These are phyloP conservation scores for Melipona beecheii DNA, from an alignment of 2,888 invertebrate genomes.

Conservation along the genomic window DNA sequence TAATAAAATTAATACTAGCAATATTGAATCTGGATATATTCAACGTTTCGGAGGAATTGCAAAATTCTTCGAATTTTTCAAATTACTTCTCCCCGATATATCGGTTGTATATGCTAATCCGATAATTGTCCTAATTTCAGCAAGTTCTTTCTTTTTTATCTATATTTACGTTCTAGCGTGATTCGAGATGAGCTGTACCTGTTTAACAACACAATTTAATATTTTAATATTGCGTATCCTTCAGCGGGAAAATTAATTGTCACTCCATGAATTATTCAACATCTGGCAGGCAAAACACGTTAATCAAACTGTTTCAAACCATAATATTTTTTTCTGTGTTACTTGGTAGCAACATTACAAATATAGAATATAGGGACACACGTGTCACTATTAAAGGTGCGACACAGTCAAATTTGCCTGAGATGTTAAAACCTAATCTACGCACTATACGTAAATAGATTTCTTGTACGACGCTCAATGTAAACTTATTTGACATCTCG, in stretches of 20 bases:
- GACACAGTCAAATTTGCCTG: not conserved
- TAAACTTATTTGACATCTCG: not conserved
- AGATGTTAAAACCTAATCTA: not conserved
- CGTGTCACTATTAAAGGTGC: not conserved
- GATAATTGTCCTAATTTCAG: not conserved
- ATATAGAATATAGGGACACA: not conserved
- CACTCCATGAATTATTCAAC: conserved; percentile 37
- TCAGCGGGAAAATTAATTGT: conserved; percentile 31
- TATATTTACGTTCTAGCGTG: conserved; percentile 8
- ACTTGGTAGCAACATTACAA: not conserved
- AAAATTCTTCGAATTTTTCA: not conserved
- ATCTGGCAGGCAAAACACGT: not conserved
- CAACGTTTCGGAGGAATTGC: not conserved
- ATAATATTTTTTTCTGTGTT: conserved; percentile 18
- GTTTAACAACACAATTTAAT: conserved; percentile 19
- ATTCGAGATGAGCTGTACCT: conserved; percentile 3
- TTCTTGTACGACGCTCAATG: not conserved
- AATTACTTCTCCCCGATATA: not conserved
- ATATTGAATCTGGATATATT: not conserved
- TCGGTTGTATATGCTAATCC: not conserved
- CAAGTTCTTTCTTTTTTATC: not conserved
- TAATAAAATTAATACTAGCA: not conserved
- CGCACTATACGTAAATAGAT: not conserved
- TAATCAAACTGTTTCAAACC: conserved; percentile 8
- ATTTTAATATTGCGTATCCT: conserved; percentile 7